Conservation (phyloP, 2,797 vertebrate species). For the Telmatherina bonti region DNA sequence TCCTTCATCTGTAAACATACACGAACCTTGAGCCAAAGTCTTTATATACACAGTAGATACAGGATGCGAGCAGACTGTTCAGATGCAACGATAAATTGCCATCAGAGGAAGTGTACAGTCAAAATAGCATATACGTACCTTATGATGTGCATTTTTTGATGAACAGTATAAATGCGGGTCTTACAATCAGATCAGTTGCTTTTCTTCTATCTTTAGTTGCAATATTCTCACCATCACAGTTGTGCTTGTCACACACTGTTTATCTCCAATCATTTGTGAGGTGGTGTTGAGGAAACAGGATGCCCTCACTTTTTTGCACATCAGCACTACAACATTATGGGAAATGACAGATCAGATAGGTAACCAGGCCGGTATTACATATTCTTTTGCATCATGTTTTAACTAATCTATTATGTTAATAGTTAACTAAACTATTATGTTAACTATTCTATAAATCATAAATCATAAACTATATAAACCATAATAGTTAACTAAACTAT, state of each 20-base stretch:
- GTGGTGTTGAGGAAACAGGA: slow-evolving; percentile 49
- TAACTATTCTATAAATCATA: too few relatives aligned
- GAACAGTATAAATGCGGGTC: background rate
- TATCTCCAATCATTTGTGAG: slow-evolving; percentile 52
- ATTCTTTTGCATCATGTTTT: background rate
- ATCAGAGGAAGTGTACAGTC: background rate
- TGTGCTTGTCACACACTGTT: slow-evolving; percentile 13
- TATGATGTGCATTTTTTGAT: too few relatives aligned
- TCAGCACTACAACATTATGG: slow-evolving; percentile 37
- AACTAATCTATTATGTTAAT: too few relatives aligned
- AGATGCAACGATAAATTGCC: background rate
- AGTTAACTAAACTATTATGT: too few relatives aligned
- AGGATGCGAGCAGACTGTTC: background rate
- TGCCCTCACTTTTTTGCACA: slow-evolving; percentile 29
- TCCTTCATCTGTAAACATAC: background rate
- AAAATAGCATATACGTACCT: too few relatives aligned
- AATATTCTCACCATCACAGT: slow-evolving; percentile 29
- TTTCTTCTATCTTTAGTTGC: background rate
- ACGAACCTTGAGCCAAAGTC: background rate
- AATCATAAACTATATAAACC: too few relatives aligned
- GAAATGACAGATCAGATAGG: slow-evolving; percentile 70
- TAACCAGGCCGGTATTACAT: background rate
- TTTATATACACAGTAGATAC: background rate
- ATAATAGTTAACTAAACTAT: too few relatives aligned
- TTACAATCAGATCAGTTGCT: background rate